Percentiles rank a stretch among this genome's conserved stretches.
phyloP scores from a whole-genome alignment of 1,140 invertebrate genomes.

The Subanguina moxae region DNA sequence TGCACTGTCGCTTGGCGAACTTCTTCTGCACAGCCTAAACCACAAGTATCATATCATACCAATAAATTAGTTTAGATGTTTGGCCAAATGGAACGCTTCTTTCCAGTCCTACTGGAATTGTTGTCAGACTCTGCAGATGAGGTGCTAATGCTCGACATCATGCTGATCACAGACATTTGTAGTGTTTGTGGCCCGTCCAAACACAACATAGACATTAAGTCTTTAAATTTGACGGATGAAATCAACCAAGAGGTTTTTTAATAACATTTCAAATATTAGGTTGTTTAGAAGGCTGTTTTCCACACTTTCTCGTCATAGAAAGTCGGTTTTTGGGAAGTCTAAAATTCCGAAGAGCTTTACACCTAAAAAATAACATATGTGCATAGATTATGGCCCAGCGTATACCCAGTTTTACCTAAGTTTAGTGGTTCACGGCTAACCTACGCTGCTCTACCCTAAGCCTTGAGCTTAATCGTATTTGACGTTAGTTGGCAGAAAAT shows the following conservation, averaged over 20 bases:
- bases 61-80: slow-evolving; percentile 69
- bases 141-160: slow-evolving; percentile 58
- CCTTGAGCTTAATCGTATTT: no score
- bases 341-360: background rate
- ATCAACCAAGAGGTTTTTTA: slow-evolving; percentile 29
- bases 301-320: no score
- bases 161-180: slow-evolving; percentile 29
- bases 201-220: slow-evolving; percentile 42
- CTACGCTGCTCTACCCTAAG: no score
- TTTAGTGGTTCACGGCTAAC: no score
- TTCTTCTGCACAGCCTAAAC: background rate
- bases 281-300: background rate
- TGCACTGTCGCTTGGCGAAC: no score
- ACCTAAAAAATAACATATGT: no score
- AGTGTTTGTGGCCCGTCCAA: slow-evolving; percentile 38
- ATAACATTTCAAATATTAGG: no score
- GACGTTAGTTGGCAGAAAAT: no score
- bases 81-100: slow-evolving; percentile 75
- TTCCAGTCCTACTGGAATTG: slow-evolving; percentile 76
- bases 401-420: no score
- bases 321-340: no score
- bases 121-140: slow-evolving; percentile 86
- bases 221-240: slow-evolving; percentile 35
- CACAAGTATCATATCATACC: background rate
- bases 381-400: no score